These are phyloP conservation scores for Lepidonotus clava DNA, from an alignment of 2,888 invertebrate species.

Conservation along the genomic window DNA sequence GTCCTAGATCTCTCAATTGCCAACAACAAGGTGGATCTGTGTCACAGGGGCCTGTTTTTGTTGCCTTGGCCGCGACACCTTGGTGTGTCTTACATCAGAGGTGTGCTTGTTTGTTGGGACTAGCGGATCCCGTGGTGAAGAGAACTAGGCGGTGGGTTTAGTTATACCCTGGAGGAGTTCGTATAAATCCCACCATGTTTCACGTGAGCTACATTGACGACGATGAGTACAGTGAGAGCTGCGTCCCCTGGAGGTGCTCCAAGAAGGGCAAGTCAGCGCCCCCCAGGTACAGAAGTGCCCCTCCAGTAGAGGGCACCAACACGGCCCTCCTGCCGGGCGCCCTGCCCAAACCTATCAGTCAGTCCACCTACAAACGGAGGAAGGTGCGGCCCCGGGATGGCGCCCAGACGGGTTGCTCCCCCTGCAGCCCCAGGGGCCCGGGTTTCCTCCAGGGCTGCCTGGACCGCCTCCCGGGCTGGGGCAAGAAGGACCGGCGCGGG, in stretches of 20 bases:
- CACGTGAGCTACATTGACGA: not conserved
- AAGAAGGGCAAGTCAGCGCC: not conserved
- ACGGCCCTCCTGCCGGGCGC: conserved; percentile 13
- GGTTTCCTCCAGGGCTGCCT: not conserved
- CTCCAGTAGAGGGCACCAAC: not conserved
- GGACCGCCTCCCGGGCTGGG: not conserved
- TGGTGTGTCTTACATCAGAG: too few species aligned
- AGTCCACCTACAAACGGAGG: not conserved
- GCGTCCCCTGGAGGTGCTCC: not conserved
- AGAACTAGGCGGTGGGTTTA: too few species aligned
- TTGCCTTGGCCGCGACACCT: too few species aligned
- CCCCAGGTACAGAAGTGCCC: not conserved
- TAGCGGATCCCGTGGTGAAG: too few species aligned
- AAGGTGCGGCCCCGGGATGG: not conserved
- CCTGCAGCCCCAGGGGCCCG: not conserved
- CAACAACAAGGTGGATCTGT: too few species aligned
- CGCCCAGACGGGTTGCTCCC: not conserved
- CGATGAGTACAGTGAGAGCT: not conserved
- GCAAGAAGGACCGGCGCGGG: not conserved
- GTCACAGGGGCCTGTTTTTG: too few species aligned
- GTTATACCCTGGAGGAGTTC: too few species aligned
- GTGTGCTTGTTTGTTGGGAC: too few species aligned
- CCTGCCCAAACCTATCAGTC: not conserved
- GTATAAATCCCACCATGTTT: conserved; percentile 17
- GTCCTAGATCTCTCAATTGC: too few species aligned